phyloP scores from a whole-genome alignment of 1,140 invertebrate genomes.

The Calycopis cecrops region DNA sequence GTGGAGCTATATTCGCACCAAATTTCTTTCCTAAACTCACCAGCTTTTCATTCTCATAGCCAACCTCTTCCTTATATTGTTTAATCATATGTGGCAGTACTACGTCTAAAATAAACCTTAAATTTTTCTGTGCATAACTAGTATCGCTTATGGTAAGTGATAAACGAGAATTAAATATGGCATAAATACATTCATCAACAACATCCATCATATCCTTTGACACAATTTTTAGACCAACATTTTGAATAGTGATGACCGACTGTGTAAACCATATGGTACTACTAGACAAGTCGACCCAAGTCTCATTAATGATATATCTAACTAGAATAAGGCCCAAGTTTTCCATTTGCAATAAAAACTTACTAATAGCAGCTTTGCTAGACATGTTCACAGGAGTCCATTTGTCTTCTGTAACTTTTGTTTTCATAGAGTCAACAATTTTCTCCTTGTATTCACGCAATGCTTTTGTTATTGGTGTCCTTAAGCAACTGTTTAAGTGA shows the following conservation, averaged over 20 bases:
- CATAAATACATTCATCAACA: slow-evolving; percentile 65
- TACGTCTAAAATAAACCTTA: slow-evolving; percentile 69
- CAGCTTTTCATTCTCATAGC: slow-evolving; percentile 71
- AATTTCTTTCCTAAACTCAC: slow-evolving; percentile 64
- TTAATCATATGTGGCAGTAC: slow-evolving; percentile 68
- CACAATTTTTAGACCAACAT: slow-evolving; percentile 66
- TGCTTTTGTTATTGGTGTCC: slow-evolving; percentile 76
- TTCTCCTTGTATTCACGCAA: slow-evolving; percentile 70
- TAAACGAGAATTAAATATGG: slow-evolving; percentile 67
- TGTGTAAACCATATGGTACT: slow-evolving; percentile 74
- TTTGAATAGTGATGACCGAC: slow-evolving; percentile 66
- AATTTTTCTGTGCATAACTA: slow-evolving; percentile 70
- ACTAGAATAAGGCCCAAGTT: slow-evolving; percentile 71
- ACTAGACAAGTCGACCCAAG: slow-evolving; percentile 72
- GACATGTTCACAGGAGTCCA: slow-evolving; percentile 74
- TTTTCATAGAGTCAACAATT: slow-evolving; percentile 67
- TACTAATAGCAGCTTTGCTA: slow-evolving; percentile 68
- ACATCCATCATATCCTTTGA: slow-evolving; percentile 73
- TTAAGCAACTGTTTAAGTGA: slow-evolving; percentile 86
- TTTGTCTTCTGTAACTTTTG: slow-evolving; percentile 68
- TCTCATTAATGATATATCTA: slow-evolving; percentile 73
- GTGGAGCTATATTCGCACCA: slow-evolving; percentile 57
- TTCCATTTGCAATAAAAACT: slow-evolving; percentile 70
- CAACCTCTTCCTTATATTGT: slow-evolving; percentile 66
- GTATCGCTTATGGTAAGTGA: slow-evolving; percentile 59